Conservation (phyloP, 2,888 invertebrate genomes). For the Coremacera marginata region DNA sequence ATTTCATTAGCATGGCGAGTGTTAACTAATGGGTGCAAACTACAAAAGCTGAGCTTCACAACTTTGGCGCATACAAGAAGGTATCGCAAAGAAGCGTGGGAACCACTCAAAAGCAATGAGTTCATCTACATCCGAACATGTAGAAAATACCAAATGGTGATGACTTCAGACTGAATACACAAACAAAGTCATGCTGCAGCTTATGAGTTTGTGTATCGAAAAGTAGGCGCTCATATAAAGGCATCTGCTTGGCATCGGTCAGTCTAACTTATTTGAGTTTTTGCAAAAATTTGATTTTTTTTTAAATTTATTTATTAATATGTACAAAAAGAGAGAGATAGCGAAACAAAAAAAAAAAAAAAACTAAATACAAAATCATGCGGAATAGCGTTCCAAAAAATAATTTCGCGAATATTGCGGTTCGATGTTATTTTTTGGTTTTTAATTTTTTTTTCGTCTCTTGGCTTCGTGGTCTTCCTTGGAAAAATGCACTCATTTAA, state of each 20-base stretch:
- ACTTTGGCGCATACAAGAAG: slow-evolving; percentile 18
- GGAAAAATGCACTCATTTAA: slow-evolving; percentile 14
- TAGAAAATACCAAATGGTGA: background rate
- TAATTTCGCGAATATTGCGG: slow-evolving; percentile 3
- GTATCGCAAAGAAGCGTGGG: slow-evolving; percentile 58
- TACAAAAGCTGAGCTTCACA: slow-evolving; percentile 23
- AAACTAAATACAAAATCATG: background rate
- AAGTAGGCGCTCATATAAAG: slow-evolving; percentile 13
- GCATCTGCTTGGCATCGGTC: background rate
- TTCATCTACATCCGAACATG: slow-evolving; percentile 19
- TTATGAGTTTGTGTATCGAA: slow-evolving; percentile 3
- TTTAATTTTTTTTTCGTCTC: background rate
- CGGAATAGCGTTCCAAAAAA: background rate
- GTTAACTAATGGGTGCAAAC: slow-evolving; percentile 63
- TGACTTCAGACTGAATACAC: background rate
- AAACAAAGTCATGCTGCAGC: background rate
- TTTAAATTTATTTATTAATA: slow-evolving; percentile 23
- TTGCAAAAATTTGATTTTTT: slow-evolving; percentile 4
- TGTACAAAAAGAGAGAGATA: background rate
- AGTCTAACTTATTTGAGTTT: background rate
- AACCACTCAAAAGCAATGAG: slow-evolving; percentile 44
- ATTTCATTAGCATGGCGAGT: slow-evolving; percentile 65
- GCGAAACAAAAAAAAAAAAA: background rate
- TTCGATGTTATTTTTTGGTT: background rate
- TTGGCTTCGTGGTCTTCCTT: background rate